Evolutionary conservation across 2,113 vertebrate species (phyloP), one percentile per base, ranked within the genome.

Genomic region (Panthera tigris): DNA sequence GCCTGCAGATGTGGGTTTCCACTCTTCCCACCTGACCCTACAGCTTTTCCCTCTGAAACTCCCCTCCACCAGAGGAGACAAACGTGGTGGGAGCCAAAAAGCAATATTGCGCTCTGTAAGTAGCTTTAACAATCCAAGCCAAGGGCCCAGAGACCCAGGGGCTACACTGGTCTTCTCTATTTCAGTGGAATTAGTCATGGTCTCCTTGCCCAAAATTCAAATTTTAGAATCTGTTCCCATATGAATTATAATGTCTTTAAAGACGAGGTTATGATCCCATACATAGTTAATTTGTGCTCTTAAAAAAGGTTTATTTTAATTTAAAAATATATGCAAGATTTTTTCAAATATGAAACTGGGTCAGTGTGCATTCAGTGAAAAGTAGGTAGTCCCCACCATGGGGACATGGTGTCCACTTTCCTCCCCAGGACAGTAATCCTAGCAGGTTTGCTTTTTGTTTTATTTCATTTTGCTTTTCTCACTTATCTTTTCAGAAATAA

Each of bases 401-500:
- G n/a, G 48, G 33, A 73, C 16, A n/a, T 14, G 10, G 10, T 48
- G 0, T 31, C 33, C 5, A 8, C 25, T 85, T 31, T 74, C 33
- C 89, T 86, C 4, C 36, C 65, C 48, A 74, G 74, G 27, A 74
- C 18, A 55, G 18, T 41, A 25, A 11, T 25, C 33, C 18, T 73
- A 25, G 36, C 7, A 73, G 18, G 12, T 66, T 71, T 48, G 50
- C 27, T 21, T 92, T 45, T 65, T 68, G 11, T 83, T 85, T 66
- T 63, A 18, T 57, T 76, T 89, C 25, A 69, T 52, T 90, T 89
- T 41, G 10, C 74, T 74, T 83, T 88, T 76, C 74, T 96, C 90
- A 6, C 33, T 95, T 89, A 80, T 15, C 23, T 68, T 86, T 81
- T 91, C 29, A 74, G 39, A 61, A 96, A 89, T 73, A 89, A 88